Conservation (phyloP, 1,140 invertebrate genomes). For the Hydropsyche tenuis region DNA sequence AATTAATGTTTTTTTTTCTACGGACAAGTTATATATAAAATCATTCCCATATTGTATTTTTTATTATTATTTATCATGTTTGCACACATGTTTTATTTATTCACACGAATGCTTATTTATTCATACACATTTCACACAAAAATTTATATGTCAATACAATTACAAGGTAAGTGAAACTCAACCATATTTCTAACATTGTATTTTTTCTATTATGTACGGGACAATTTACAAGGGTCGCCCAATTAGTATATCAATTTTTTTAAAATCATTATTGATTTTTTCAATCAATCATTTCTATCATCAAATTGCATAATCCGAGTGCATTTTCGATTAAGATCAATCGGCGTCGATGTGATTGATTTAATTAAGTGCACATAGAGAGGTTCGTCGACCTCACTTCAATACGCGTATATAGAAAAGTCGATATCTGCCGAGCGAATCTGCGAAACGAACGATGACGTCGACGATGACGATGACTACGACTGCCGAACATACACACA, state of each 20-base stretch:
- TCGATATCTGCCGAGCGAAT: not conserved
- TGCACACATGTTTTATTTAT: slow-evolving; percentile 14
- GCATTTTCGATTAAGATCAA: too few species aligned
- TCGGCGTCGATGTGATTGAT: too few species aligned
- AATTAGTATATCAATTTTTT: too few species aligned
- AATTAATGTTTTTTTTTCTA: slow-evolving; percentile 11
- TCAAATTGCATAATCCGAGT: too few species aligned
- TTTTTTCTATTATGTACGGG: too few species aligned
- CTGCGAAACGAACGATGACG: slow-evolving; percentile 5
- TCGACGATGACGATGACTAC: not conserved
- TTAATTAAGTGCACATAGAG: not conserved
- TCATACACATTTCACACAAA: not conserved
- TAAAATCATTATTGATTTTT: too few species aligned
- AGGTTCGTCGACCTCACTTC: not conserved
- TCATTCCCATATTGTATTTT: slow-evolving; percentile 16
- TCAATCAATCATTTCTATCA: too few species aligned
- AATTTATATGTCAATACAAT: not conserved
- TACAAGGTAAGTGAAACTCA: not conserved
- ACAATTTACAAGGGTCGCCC: too few species aligned
- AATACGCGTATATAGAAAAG: not conserved
- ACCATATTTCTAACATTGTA: too few species aligned
- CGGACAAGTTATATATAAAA: slow-evolving; percentile 12
- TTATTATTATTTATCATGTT: slow-evolving; percentile 6
- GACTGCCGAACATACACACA: not conserved
- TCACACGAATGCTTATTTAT: not conserved